Evolutionary conservation across 2,888 invertebrate species (phyloP).

Genomic region (Drosophila dives): DNA sequence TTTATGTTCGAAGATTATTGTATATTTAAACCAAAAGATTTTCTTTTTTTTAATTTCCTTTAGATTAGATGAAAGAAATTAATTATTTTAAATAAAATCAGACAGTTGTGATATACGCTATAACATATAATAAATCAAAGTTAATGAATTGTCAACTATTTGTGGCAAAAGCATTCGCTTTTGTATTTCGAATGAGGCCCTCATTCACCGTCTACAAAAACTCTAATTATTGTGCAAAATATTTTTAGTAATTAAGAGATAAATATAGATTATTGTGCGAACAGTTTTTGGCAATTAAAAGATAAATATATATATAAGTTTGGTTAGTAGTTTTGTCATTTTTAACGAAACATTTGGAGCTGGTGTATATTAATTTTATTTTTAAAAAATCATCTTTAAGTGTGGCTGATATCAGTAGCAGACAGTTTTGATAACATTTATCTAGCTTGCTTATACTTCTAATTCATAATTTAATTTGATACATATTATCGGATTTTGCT

Average conservation of each 20-base stretch:
- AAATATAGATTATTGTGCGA: conserved; percentile 18
- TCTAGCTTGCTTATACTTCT: background rate
- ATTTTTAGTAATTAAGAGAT: conserved; percentile 23
- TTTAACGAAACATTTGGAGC: background rate
- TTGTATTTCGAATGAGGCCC: too few species aligned
- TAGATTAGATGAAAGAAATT: background rate
- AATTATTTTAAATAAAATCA: background rate
- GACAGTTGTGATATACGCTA: background rate
- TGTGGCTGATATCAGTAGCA: background rate
- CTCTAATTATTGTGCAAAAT: background rate
- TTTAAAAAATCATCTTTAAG: background rate
- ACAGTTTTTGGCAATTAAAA: conserved; percentile 18
- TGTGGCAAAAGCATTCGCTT: background rate
- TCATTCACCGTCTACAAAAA: background rate
- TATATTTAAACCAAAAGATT: background rate
- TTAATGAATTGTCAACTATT: background rate
- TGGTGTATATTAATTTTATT: background rate
- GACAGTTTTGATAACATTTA: background rate
- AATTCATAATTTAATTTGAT: background rate
- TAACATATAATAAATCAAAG: background rate
- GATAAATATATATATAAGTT: conserved; percentile 25
- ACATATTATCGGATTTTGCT: background rate
- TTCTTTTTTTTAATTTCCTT: background rate
- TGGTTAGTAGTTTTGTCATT: background rate
- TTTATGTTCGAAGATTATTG: background rate